Percentiles rank a stretch among this genome's conserved stretches.
Evolutionary conservation across 2,888 invertebrate species (phyloP).

Genomic region (Hydriomena furcata): DNA sequence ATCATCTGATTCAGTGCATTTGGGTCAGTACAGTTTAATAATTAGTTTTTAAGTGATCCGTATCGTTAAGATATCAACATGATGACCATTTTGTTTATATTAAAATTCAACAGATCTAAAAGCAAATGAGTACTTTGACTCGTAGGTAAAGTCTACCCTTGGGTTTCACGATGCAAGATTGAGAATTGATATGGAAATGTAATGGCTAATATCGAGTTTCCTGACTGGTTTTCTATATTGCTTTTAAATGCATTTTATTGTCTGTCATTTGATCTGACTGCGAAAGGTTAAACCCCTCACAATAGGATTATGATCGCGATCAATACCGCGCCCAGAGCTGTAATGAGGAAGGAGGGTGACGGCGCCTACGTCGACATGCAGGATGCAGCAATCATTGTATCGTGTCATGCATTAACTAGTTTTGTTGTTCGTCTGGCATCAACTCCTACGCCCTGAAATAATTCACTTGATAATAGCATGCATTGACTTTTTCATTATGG

Average conservation of each 20-base stretch:
- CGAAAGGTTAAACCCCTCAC: constrained; percentile 27
- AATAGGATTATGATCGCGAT: constrained; percentile 31
- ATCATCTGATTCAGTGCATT: constrained; percentile 29
- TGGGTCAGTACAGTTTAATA: constrained; percentile 37
- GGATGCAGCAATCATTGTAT: constrained; percentile 71
- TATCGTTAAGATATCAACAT: constrained; percentile 23
- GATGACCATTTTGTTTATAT: constrained; percentile 23
- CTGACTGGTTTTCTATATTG: constrained; percentile 7
- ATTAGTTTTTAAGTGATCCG: constrained; percentile 20
- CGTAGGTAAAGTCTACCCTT: neutral
- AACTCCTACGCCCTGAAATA: constrained; percentile 32
- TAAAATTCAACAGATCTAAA: neutral
- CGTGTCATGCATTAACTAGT: constrained; percentile 37
- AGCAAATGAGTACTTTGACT: too few species aligned
- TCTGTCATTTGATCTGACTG: constrained; percentile 7
- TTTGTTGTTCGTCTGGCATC: constrained; percentile 30
- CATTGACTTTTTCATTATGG: neutral
- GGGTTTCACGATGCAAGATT: constrained; percentile 4
- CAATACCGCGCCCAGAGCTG: constrained; percentile 40
- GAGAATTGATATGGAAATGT: constrained; percentile 11
- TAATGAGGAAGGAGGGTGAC: constrained; percentile 79
- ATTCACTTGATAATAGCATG: constrained; percentile 23
- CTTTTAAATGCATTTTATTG: constrained; percentile 4
- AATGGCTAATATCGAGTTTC: constrained; percentile 5
- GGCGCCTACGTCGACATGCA: constrained; percentile 58